A percentile compares a stretch with the other conserved stretches of the same genome.
phyloP scores from a whole-genome alignment of 2,888 invertebrate species.

The Eurytoma californica region DNA sequence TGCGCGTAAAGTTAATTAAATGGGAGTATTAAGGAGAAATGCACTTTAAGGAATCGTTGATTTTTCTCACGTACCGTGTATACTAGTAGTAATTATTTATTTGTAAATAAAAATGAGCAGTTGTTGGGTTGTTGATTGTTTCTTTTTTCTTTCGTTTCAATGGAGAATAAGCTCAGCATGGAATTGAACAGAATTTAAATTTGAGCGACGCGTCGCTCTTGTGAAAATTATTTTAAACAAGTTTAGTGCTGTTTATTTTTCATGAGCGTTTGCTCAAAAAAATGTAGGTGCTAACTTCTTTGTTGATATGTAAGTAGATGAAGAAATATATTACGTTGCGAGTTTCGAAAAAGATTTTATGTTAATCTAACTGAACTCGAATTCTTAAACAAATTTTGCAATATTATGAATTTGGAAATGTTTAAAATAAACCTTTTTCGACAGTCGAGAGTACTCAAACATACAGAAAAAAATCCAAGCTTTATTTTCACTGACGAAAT shows the following conservation, averaged over 20 bases:
- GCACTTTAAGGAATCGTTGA: slow-evolving; percentile 33
- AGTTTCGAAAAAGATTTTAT: neutral
- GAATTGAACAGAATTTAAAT: slow-evolving; percentile 46
- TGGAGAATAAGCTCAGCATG: slow-evolving; percentile 24
- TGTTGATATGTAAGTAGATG: slow-evolving; percentile 27
- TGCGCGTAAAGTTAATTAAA: slow-evolving; percentile 44
- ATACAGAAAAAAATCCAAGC: neutral
- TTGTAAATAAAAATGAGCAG: slow-evolving; percentile 52
- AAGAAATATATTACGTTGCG: neutral
- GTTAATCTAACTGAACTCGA: too few species aligned
- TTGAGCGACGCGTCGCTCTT: neutral
- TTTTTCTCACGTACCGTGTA: slow-evolving; percentile 30
- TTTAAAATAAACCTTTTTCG: too few species aligned
- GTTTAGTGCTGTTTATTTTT: too few species aligned
- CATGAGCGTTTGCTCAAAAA: slow-evolving; percentile 32
- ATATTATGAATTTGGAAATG: neutral
- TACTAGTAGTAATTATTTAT: slow-evolving; percentile 44
- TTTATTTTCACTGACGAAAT: neutral
- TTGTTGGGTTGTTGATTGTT: slow-evolving; percentile 38
- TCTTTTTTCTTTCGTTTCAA: slow-evolving; percentile 1
- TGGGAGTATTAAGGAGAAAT: slow-evolving; percentile 20
- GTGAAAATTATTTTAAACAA: neutral
- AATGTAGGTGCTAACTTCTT: slow-evolving; percentile 41
- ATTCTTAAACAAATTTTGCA: neutral
- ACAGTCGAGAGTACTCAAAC: neutral